Evolutionary conservation across 2,113 vertebrate species (phyloP), one percentile per base, ranked within the genome.

Genomic region (Chaenogobius annularis): DNA sequence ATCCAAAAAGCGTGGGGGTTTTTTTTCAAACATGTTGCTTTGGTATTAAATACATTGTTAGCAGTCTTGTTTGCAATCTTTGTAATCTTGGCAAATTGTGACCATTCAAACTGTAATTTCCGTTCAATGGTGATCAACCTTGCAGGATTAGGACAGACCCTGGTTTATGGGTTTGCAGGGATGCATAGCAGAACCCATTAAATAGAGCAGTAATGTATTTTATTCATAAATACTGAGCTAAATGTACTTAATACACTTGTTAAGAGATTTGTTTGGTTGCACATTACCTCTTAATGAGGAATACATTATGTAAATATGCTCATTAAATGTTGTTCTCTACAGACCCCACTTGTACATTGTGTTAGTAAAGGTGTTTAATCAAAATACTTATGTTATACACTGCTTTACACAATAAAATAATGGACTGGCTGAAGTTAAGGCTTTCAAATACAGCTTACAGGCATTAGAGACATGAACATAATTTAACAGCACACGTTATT

Each of bases 171-270:
- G 50, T n/a, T 52, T 52, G 12, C 93, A 91, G 89, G 91, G 94
- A 94, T 15, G 13, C 90, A 94, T 86, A 69, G 77, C 82, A 63
- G 89, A 87, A 86, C 83, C 85, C 37, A 78, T 80, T 74, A 87
- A n/a, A n/a, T 93, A 93, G 94, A 93, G 93, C 87, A 93, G 81
- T 80, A 19, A 15, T 59, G 66, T 65, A 59, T 56, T 58, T 65
- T 72, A 47, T 80, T 80, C 66, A 75, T 48, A 50, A 69, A 73
- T 70, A 72, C 1, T 20, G 52, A 20, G 26, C 59, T 26, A 73
- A 71, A 82, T 73, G 74, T 69, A 66, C 6, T 54, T 31, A 13
- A 37, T 6, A 35, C 64, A 79, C 47, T 67, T 62, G 55, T 66
- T 75, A 70, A 55, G 31, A 52, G 46, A n/a, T 35, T 65, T 62